Base-by-base conservation (phyloP, 2,888 invertebrate genomes). In the Trissoscelio sp. region DNA sequence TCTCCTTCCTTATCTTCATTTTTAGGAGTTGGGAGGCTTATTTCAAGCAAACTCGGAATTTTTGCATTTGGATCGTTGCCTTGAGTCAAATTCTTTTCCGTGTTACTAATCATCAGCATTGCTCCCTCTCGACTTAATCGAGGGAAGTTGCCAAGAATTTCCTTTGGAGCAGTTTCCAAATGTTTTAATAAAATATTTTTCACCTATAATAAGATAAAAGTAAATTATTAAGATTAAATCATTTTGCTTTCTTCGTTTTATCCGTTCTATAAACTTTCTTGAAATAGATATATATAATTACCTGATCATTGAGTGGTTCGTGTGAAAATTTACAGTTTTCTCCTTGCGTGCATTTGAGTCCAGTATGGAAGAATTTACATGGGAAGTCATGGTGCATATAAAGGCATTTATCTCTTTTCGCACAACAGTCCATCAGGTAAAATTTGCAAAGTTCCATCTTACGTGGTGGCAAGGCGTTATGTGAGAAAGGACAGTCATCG, bases 301-400 rank as follows among this genome's bases (percentile, higher is more conserved):
- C 93, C 88, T 95, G 95, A 82, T 98, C 97, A 64, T 94, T 95
- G n/a, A 99, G 93, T 0, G 97, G 96, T 86, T 95, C 95, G 91
- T 99, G 99, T 24, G 97, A 97, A 92, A 98, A 99, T 92, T 98
- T 97, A 92, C 99, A 99, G 81, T 95, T 95, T n/a, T 96, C 95
- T 58, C 94, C 93, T 37, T 93, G 94, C 83, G 94, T 94, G 91
- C 98, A 98, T 69, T 95, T 95, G 91, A 96, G 94, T 83, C 98
- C 98, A 64, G 98, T 96, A 91, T 99, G 98, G 92, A 96, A 98
- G 92, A 96, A 98, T 93, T 98, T 98, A 92, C 99, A 99, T 14
- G 99, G 99, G 91, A 98, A 99, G 91, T 98, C 98, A 87, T 96
- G 95, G 92, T 99, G 99, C 96, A 99, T 96, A 90, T 97, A 99